Evolutionary conservation across 1,140 invertebrate genomes (phyloP).

Genomic region (Leptoteleia sp.): DNA sequence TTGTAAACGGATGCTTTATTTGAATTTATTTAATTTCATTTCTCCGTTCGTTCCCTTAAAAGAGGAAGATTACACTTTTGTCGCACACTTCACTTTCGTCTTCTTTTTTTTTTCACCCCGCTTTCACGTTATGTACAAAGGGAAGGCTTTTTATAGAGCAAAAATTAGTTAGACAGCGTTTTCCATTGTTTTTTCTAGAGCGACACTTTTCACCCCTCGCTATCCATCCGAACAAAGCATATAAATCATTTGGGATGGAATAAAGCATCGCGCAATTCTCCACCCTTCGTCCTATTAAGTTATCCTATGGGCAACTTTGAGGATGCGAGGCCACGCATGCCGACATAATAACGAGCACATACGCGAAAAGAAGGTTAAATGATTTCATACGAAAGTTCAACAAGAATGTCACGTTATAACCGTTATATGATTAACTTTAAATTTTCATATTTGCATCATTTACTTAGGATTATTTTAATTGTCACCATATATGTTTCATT

Average conservation of each 20-base stretch:
- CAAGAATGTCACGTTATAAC: no score
- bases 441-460: no score
- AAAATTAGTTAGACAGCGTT: conserved; percentile 8
- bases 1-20: no score
- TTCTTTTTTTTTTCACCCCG: no score
- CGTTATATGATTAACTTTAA: no score
- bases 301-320: conserved; percentile 17
- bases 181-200: conserved; percentile 40
- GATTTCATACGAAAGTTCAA: neutral
- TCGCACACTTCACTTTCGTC: no score
- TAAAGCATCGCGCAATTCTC: conserved; percentile 36
- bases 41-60: no score
- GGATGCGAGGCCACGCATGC: conserved; percentile 21
- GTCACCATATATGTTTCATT: no score
- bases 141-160: conserved; percentile 8
- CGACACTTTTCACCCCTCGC: conserved; percentile 51
- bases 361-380: conserved; percentile 7
- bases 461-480: no score
- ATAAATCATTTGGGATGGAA: conserved; percentile 48
- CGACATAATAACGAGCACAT: conserved; percentile 6
- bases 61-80: no score
- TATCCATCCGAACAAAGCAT: conserved; percentile 39
- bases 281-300: conserved; percentile 38
- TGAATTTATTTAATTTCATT: no score
- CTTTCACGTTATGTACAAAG: no score